Conservation (phyloP, 2,113 vertebrate species). For the Cichladusa arquata region DNA sequence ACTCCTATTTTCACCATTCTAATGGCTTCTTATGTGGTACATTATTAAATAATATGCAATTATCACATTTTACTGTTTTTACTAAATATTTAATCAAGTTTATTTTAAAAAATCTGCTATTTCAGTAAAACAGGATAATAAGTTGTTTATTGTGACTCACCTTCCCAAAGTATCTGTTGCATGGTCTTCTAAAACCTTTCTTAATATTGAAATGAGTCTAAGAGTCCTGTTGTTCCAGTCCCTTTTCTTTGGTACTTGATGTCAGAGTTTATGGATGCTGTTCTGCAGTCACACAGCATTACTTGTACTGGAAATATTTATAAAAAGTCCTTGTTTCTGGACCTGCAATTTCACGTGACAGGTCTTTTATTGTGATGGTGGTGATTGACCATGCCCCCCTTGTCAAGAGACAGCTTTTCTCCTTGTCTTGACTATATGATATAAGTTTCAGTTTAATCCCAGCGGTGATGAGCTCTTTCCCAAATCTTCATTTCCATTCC, state of each 20-base stretch:
- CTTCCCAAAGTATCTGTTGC: not conserved
- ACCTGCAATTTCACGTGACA: fast-evolving
- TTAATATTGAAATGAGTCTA: not conserved
- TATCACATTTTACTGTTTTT: not conserved
- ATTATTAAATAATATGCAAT: not conserved
- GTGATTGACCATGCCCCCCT: fast-evolving
- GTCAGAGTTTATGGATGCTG: not conserved
- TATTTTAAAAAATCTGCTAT: not conserved
- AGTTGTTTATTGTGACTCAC: not conserved
- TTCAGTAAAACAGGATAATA: not conserved
- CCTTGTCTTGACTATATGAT: not conserved
- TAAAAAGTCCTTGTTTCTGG: not conserved
- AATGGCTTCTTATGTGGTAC: not conserved
- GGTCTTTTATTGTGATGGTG: not conserved
- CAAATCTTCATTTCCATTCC: not conserved
- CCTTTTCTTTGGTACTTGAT: not conserved
- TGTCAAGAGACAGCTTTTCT: not conserved
- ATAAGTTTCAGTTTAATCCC: not conserved
- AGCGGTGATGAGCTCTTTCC: not conserved
- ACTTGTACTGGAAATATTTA: not conserved
- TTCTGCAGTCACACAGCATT: not conserved
- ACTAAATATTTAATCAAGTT: not conserved
- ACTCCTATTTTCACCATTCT: not conserved
- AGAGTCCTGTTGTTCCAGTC: not conserved
- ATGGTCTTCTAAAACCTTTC: not conserved